phyloP scores from a whole-genome alignment of 2,113 vertebrate species.

The Dasyprocta punctata region DNA sequence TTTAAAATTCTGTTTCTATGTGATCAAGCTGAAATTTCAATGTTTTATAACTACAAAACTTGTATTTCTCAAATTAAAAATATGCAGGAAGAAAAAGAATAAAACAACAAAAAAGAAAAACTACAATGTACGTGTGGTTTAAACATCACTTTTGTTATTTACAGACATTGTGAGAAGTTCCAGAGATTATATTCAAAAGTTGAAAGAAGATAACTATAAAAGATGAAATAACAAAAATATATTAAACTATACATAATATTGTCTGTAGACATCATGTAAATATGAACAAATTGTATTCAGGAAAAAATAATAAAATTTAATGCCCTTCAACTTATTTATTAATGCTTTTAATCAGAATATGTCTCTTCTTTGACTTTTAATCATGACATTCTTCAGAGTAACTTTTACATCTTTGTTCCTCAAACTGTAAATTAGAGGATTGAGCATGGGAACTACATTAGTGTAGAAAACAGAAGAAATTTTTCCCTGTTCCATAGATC shows the following conservation, averaged over 20 bases:
- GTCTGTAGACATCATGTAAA: not conserved
- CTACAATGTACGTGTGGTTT: too few relatives aligned
- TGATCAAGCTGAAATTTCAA: not conserved
- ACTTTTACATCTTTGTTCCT: constrained; percentile 71
- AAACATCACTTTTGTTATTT: too few relatives aligned
- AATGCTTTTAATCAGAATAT: not conserved
- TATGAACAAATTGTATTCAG: not conserved
- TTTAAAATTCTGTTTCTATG: not conserved
- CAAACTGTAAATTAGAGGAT: constrained; percentile 70
- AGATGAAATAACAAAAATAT: not conserved
- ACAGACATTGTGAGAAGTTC: not conserved
- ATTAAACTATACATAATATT: not conserved
- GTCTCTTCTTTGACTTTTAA: not conserved
- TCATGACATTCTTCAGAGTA: constrained; percentile 17
- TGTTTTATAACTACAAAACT: not conserved
- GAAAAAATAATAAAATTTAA: not conserved
- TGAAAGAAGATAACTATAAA: not conserved
- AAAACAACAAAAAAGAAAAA: too few relatives aligned
- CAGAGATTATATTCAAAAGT: not conserved
- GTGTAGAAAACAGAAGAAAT: constrained; percentile 75
- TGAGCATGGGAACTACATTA: constrained; percentile 65
- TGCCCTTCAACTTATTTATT: not conserved
- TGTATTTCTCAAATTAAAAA: not conserved
- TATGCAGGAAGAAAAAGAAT: too few relatives aligned
- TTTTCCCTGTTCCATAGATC: constrained; percentile 59